Percentiles rank a stretch among this genome's conserved stretches.
Evolutionary conservation across 2,797 vertebrate genomes (phyloP).

Genomic region (Labeo calbasu): DNA sequence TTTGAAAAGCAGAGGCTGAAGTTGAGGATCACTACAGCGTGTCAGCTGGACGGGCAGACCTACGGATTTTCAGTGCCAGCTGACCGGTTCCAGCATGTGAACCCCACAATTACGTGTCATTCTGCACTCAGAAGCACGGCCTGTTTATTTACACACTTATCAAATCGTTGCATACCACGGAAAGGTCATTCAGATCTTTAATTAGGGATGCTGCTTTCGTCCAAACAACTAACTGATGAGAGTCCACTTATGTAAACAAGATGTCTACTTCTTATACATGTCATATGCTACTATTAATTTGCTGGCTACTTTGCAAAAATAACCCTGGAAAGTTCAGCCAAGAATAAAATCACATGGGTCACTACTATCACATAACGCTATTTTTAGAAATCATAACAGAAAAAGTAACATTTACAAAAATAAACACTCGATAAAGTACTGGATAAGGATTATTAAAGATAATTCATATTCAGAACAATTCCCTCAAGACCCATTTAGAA

Average conservation of each 20-base stretch:
- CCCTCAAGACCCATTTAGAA: neutral
- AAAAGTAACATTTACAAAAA: neutral
- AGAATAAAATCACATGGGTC: neutral
- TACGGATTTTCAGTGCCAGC: conserved; percentile 53
- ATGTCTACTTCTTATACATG: conserved; percentile 6
- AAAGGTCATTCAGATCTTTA: conserved; percentile 61
- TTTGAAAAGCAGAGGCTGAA: conserved; percentile 69
- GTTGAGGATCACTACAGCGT: conserved; percentile 61
- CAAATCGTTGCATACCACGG: conserved; percentile 65
- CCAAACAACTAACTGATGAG: conserved; percentile 8
- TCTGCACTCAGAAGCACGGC: conserved; percentile 63
- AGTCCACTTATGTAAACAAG: conserved; percentile 30
- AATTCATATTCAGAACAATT: neutral
- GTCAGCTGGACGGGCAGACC: conserved; percentile 66
- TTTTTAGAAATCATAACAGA: neutral
- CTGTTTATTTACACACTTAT: conserved; percentile 69
- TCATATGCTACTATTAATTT: conserved; percentile 12
- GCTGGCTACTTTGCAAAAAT: neutral
- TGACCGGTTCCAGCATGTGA: conserved; percentile 53
- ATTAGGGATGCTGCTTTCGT: conserved; percentile 55
- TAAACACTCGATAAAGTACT: neutral
- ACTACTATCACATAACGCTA: neutral
- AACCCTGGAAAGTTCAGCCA: conserved; percentile 19
- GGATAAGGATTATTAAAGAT: neutral
- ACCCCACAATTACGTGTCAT: conserved; percentile 69